Conservation (phyloP, 1,140 invertebrate species). For the Zaprionus lachaisei region DNA sequence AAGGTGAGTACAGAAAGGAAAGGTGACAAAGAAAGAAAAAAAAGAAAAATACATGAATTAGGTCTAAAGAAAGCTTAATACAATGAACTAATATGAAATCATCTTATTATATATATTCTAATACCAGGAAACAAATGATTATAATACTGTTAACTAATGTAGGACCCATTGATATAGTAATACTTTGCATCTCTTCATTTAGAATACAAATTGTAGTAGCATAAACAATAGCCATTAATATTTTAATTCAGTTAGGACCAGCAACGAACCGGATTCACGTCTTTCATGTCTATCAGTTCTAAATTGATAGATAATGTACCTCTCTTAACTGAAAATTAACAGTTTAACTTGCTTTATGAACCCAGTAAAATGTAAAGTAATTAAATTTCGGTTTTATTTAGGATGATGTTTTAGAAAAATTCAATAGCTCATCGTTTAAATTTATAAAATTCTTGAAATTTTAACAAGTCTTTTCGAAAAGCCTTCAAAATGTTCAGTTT, state of each 20-base stretch:
- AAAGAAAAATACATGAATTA: too few species aligned
- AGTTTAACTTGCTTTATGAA: neutral
- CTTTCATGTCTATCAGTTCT: neutral
- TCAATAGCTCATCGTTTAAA: neutral
- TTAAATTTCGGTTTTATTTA: neutral
- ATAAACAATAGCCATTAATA: too few species aligned
- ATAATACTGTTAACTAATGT: too few species aligned
- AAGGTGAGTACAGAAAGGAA: constrained; percentile 84
- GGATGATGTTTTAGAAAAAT: too few species aligned
- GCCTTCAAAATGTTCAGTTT: too few species aligned
- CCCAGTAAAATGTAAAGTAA: neutral
- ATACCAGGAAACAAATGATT: too few species aligned
- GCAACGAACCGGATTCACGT: neutral
- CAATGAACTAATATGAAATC: too few species aligned
- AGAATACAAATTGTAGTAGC: neutral
- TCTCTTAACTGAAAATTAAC: neutral
- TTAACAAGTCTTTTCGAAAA: neutral
- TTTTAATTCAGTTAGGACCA: neutral
- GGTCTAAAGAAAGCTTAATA: too few species aligned
- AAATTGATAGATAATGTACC: neutral
- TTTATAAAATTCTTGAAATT: neutral
- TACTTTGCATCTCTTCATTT: too few species aligned
- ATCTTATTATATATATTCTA: too few species aligned
- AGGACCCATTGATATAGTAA: too few species aligned
- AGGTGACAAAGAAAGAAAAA: neutral